Percentiles rank a stretch among this genome's conserved stretches.
phyloP scores from a whole-genome alignment of 2,888 invertebrate species.

The Drosophila atroscutellata region DNA sequence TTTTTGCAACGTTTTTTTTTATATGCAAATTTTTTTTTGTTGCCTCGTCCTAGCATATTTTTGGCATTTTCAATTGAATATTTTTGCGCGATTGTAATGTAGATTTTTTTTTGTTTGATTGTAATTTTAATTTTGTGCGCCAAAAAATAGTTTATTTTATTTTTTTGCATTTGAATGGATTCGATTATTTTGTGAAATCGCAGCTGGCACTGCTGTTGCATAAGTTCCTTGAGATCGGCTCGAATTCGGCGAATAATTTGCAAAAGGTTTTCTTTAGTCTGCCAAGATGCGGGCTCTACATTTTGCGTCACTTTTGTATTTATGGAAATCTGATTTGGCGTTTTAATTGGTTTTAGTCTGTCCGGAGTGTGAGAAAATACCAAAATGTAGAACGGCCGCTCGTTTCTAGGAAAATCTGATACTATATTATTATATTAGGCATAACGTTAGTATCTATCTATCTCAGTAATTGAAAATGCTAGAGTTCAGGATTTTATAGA shows the following conservation, averaged over 20 bases:
- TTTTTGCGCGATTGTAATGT: constrained; percentile 80
- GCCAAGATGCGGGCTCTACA: constrained; percentile 37
- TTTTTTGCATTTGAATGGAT: constrained; percentile 77
- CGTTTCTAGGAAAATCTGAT: background rate
- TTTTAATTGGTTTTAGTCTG: background rate
- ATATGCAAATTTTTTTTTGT: constrained; percentile 71
- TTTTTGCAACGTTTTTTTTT: constrained; percentile 64
- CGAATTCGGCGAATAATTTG: constrained; percentile 39
- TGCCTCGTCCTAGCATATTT: constrained; percentile 37
- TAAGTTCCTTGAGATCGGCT: constrained; percentile 17
- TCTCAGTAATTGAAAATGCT: background rate
- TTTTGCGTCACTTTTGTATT: constrained; percentile 30
- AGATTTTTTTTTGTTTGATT: constrained; percentile 77
- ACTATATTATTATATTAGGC: background rate
- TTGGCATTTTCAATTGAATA: constrained; percentile 73
- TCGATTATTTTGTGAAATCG: constrained; percentile 41
- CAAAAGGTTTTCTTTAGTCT: constrained; percentile 26
- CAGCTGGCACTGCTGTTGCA: constrained; percentile 63
- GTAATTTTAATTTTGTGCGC: constrained; percentile 69
- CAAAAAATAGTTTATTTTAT: constrained; percentile 47
- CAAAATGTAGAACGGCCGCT: constrained; percentile 4
- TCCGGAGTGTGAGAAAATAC: constrained; percentile 30
- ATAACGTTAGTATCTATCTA: background rate
- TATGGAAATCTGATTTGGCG: constrained; percentile 30
- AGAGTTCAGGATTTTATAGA: background rate